Percentiles rank a stretch among this genome's conserved stretches.
phyloP scores from a whole-genome alignment of 2,113 vertebrate species.

The Typhlomys cinereus region DNA sequence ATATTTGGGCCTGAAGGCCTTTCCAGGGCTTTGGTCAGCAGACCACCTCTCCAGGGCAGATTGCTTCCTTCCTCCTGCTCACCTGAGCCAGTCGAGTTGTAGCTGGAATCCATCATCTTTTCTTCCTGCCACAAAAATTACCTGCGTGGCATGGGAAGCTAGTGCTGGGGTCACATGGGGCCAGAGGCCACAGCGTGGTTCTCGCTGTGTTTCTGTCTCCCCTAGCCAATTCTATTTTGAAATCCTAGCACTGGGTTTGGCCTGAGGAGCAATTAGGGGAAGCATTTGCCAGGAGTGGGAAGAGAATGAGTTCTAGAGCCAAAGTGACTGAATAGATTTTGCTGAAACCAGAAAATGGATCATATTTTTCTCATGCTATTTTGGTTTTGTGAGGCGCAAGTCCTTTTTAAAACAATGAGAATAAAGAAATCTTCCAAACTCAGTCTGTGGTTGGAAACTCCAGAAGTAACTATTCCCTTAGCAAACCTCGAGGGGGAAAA shows the following conservation, averaged over 20 bases:
- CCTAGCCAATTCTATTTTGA: not conserved
- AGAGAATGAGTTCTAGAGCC: slow-evolving; percentile 45
- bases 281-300: slow-evolving; percentile 16
- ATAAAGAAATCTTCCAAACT: slow-evolving; percentile 66
- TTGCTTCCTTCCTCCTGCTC: not conserved
- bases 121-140: not conserved
- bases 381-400: slow-evolving; percentile 61
- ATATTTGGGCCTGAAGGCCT: not conserved
- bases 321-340: slow-evolving; percentile 56
- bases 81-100: not conserved
- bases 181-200: not conserved
- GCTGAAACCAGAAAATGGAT: slow-evolving; percentile 63
- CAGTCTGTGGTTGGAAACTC: slow-evolving; percentile 72
- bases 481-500: slow-evolving; percentile 52
- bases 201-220: not conserved
- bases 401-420: slow-evolving; percentile 71
- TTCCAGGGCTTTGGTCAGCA: not conserved
- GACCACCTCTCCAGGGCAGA: not conserved
- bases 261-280: not conserved
- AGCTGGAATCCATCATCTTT: not conserved
- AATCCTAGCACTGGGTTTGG: slow-evolving; percentile 26
- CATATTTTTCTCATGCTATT: slow-evolving; percentile 70
- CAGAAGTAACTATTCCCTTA: slow-evolving; percentile 59
- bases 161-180: slow-evolving; percentile 23
- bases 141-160: not conserved